phyloP scores from a whole-genome alignment of 2,888 invertebrate species.

The Plebejus melissa region DNA sequence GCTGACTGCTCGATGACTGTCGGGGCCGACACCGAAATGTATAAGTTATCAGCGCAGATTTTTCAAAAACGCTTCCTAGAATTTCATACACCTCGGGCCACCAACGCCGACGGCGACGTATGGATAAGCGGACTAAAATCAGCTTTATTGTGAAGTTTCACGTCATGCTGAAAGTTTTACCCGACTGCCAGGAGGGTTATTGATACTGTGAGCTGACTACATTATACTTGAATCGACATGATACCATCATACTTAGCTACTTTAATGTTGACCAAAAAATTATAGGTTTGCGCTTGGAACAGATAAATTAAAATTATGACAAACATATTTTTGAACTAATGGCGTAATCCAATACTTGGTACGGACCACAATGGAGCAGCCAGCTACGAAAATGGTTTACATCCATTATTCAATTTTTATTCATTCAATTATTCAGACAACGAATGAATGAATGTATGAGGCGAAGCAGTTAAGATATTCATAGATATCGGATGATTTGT shows the following conservation, averaged over 20 bases:
- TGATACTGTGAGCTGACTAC: no score
- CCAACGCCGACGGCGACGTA: no score
- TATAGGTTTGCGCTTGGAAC: neutral
- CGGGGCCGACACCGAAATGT: no score
- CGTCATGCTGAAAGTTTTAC: no score
- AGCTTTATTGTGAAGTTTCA: no score
- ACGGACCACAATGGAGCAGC: neutral
- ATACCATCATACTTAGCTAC: neutral
- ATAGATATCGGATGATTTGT: conserved; percentile 25
- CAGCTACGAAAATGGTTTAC: neutral
- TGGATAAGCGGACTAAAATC: no score
- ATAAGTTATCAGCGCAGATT: no score
- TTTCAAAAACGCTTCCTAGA: no score
- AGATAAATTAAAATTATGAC: neutral
- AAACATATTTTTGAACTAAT: neutral
- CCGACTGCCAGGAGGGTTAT: no score
- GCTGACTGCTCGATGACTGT: no score
- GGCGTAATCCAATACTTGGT: neutral
- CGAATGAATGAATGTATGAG: conserved; percentile 23
- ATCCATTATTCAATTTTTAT: conserved; percentile 20
- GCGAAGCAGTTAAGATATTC: conserved; percentile 21
- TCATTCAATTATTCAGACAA: conserved; percentile 24
- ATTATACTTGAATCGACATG: no score
- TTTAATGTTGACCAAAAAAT: neutral
- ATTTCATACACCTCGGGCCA: no score